A percentile compares a stretch with the other conserved stretches of the same genome.
These are phyloP conservation scores for Suillia variegata DNA, from an alignment of 2,888 invertebrate species.

Conservation along the genomic window DNA sequence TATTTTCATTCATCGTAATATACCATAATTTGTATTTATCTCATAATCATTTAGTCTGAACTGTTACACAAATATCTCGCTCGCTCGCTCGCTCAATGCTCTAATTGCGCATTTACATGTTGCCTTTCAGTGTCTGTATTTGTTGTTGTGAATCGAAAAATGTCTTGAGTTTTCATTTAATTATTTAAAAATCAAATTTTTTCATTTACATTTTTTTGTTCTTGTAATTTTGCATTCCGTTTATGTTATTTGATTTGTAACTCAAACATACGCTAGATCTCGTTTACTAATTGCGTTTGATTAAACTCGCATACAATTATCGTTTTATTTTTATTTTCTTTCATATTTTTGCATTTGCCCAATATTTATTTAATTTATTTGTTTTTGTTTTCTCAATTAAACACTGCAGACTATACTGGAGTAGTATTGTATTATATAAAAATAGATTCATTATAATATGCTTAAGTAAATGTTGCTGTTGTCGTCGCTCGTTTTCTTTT, in stretches of 20 bases:
- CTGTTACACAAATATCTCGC: constrained; percentile 13
- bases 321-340: too few relatives aligned
- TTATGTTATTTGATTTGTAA: too few relatives aligned
- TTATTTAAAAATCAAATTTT: too few relatives aligned
- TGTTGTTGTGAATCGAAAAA: too few relatives aligned
- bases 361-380: constrained; percentile 15
- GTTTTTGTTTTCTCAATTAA: constrained; percentile 40
- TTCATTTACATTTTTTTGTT: too few relatives aligned
- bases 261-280: too few relatives aligned
- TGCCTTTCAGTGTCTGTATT: too few relatives aligned
- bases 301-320: not conserved
- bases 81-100: constrained; percentile 7
- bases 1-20: constrained; percentile 36
- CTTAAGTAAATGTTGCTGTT: constrained; percentile 53
- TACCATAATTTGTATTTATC: constrained; percentile 12
- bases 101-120: constrained; percentile 5
- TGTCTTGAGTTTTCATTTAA: too few relatives aligned
- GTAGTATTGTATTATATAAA: constrained; percentile 43
- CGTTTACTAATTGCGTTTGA: not conserved
- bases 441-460: constrained; percentile 41
- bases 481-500: too few relatives aligned
- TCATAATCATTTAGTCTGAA: constrained; percentile 27
- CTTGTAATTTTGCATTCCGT: not conserved
- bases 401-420: constrained; percentile 22
- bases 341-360: not conserved